phyloP scores from a whole-genome alignment of 2,797 vertebrate species.

The Carduelis carduelis region DNA sequence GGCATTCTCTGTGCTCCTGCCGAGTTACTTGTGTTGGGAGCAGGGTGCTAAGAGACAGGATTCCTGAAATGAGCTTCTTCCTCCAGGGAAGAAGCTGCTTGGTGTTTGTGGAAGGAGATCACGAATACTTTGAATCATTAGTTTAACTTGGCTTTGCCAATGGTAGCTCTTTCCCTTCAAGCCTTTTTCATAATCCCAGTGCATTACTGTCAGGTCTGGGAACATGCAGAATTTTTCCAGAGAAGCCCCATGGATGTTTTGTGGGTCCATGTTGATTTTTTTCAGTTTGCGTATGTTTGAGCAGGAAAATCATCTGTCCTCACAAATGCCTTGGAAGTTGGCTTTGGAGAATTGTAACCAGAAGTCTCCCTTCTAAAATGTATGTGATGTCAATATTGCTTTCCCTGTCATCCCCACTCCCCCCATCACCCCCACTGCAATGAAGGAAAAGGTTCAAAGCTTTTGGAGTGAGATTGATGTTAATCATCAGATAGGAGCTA shows the following conservation, averaged over 20 bases:
- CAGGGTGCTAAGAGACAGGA: neutral
- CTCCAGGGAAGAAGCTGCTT: neutral
- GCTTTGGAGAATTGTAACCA: neutral
- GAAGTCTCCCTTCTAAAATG: neutral
- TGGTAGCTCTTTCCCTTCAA: neutral
- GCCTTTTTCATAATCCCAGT: neutral
- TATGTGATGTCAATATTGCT: neutral
- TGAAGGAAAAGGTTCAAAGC: neutral
- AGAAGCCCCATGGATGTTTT: rapidly evolving
- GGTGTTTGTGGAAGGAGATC: neutral
- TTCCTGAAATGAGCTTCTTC: neutral
- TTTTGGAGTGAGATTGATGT: neutral
- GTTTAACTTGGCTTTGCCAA: neutral
- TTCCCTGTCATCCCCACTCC: neutral
- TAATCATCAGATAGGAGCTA: neutral
- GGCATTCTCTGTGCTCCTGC: neutral
- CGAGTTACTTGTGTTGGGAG: neutral
- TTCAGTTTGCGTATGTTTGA: rapidly evolving
- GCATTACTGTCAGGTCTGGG: neutral
- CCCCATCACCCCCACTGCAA: neutral
- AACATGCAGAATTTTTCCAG: neutral
- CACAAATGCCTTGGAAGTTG: neutral
- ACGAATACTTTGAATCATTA: neutral
- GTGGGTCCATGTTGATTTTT: rapidly evolving
- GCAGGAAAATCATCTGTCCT: neutral